Percentiles rank a stretch among this genome's conserved stretches.
phyloP scores from a whole-genome alignment of 2,888 invertebrate genomes.

The Odontocolon sp. region DNA sequence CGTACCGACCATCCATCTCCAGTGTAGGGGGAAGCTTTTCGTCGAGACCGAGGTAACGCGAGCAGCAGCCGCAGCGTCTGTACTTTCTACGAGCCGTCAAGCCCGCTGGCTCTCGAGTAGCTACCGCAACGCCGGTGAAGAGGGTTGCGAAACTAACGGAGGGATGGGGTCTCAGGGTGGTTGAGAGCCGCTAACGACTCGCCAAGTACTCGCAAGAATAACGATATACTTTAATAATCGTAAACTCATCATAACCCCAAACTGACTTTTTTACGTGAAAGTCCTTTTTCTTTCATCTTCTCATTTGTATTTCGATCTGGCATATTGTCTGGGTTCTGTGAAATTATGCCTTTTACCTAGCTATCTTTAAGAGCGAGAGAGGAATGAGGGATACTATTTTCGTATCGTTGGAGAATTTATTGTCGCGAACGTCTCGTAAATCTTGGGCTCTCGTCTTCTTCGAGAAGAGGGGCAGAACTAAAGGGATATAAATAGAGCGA shows the following conservation, averaged over 20 bases:
- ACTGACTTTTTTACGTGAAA: neutral
- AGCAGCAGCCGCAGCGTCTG: slow-evolving; percentile 30
- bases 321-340: neutral
- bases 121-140: slow-evolving; percentile 51
- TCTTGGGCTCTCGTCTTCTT: slow-evolving; percentile 40
- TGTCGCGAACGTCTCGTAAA: slow-evolving; percentile 51
- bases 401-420: slow-evolving; percentile 55
- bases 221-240: slow-evolving; percentile 33
- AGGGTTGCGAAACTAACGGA: slow-evolving; percentile 32
- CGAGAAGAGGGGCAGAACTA: slow-evolving; percentile 8
- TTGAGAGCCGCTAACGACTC: slow-evolving; percentile 30
- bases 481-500: slow-evolving; percentile 43
- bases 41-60: slow-evolving; percentile 67
- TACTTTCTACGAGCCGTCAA: slow-evolving; percentile 9
- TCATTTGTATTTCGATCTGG: neutral
- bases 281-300: neutral
- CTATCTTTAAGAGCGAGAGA: neutral
- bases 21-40: slow-evolving; percentile 2
- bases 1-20: slow-evolving; percentile 73
- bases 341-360: neutral
- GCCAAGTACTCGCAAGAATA: slow-evolving; percentile 22
- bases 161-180: slow-evolving; percentile 3
- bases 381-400: slow-evolving; percentile 42
- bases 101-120: slow-evolving; percentile 9
- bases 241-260: neutral